Evolutionary conservation across 2,888 invertebrate species (phyloP).

Genomic region (Drosophila peninsularis): DNA sequence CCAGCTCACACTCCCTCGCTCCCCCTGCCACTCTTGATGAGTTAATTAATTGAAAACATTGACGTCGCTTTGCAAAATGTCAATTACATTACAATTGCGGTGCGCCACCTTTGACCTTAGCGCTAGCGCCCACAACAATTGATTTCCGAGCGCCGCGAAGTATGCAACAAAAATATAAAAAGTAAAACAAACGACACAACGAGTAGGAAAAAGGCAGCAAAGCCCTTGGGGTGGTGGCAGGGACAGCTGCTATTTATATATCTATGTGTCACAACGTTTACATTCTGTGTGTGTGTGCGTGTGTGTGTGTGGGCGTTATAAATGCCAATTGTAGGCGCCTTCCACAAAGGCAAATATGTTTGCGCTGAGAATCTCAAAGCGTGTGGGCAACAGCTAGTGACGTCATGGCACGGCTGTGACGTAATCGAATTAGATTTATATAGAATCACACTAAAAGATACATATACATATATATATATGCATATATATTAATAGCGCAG

Average conservation of each 20-base stretch:
- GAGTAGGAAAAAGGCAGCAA: constrained; percentile 11
- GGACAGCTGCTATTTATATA: constrained; percentile 39
- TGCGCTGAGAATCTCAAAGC: constrained; percentile 1
- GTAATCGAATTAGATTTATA: constrained; percentile 35
- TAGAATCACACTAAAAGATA: neutral
- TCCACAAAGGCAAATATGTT: constrained; percentile 13
- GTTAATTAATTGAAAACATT: constrained; percentile 20
- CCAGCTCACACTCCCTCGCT: neutral
- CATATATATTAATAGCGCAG: neutral
- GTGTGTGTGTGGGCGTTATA: constrained; percentile 33
- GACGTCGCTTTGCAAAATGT: constrained; percentile 52
- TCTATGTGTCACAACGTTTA: neutral
- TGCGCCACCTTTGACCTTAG: constrained; percentile 63
- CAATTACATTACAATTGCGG: constrained; percentile 47
- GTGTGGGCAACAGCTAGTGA: constrained; percentile 16
- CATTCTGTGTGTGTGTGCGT: constrained; percentile 18
- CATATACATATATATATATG: neutral
- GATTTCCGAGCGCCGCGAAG: constrained; percentile 49
- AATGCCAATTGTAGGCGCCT: constrained; percentile 53
- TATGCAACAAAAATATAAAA: constrained; percentile 49
- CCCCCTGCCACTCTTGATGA: neutral
- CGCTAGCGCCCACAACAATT: constrained; percentile 43
- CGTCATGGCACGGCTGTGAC: constrained; percentile 51
- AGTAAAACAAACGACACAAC: constrained; percentile 37
- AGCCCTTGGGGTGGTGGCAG: neutral